A percentile compares a stretch with the other conserved stretches of the same genome.
phyloP scores from a whole-genome alignment of 1,140 invertebrate species.

The Leptoteleia sp. region DNA sequence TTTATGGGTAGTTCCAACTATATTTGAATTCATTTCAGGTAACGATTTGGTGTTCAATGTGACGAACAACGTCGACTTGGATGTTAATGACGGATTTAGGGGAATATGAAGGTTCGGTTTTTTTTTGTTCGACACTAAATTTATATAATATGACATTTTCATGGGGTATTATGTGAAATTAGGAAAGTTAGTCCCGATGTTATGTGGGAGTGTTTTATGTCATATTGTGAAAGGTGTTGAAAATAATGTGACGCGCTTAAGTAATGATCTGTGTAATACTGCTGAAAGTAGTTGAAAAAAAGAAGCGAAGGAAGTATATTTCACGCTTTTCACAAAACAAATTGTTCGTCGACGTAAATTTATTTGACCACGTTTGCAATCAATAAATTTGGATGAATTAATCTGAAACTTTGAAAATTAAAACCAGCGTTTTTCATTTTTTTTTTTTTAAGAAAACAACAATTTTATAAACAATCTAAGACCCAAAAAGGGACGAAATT shows the following conservation, averaged over 20 bases:
- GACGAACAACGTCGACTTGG: background rate
- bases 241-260: conserved; percentile 10
- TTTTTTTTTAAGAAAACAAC: too few relatives aligned
- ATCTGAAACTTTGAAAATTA: too few relatives aligned
- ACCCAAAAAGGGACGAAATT: too few relatives aligned
- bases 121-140: conserved; percentile 12
- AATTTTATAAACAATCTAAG: too few relatives aligned
- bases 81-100: background rate
- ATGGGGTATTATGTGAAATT: conserved; percentile 21
- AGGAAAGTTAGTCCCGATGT: conserved; percentile 2
- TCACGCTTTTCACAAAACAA: too few relatives aligned
- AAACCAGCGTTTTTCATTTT: too few relatives aligned
- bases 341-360: too few relatives aligned
- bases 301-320: too few relatives aligned
- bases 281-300: background rate
- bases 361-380: too few relatives aligned
- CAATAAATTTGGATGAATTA: too few relatives aligned
- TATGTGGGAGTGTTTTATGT: conserved; percentile 17
- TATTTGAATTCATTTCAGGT: conserved; percentile 22
- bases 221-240: conserved; percentile 7
- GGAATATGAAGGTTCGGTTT: background rate
- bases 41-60: background rate
- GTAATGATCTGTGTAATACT: background rate
- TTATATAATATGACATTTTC: conserved; percentile 27
- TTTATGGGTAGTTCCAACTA: background rate